phyloP scores from a whole-genome alignment of 2,797 vertebrate genomes.

The Phalloptychus januarius region DNA sequence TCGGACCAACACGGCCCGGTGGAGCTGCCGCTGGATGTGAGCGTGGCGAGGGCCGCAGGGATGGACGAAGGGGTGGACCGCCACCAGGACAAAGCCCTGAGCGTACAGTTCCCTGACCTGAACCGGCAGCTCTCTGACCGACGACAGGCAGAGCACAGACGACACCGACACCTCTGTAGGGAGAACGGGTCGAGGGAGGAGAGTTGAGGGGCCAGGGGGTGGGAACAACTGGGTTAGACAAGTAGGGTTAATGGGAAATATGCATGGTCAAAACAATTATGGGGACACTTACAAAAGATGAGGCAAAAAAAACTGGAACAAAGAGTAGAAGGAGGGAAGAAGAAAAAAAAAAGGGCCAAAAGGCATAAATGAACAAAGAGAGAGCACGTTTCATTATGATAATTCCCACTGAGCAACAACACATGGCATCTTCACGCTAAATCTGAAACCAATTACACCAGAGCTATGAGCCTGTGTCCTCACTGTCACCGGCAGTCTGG shows the following conservation, averaged over 20 bases:
- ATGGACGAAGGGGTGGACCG: constrained; percentile 94
- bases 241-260: constrained; percentile 11
- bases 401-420: constrained; percentile 58
- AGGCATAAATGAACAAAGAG: constrained; percentile 51
- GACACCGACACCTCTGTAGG: constrained; percentile 86
- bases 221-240: constrained; percentile 23
- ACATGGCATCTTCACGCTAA: constrained; percentile 72
- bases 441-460: constrained; percentile 73
- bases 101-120: constrained; percentile 92
- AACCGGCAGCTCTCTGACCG: constrained; percentile 88
- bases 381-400: constrained; percentile 61
- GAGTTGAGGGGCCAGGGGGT: neutral
- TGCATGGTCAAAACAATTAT: constrained; percentile 23
- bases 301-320: constrained; percentile 27
- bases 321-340: constrained; percentile 15
- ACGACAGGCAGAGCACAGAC: constrained; percentile 89
- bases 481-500: constrained; percentile 42
- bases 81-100: constrained; percentile 89
- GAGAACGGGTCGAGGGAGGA: constrained; percentile 5
- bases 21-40: constrained; percentile 89
- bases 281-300: constrained; percentile 7
- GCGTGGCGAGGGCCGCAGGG: constrained; percentile 84
- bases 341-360: constrained; percentile 32
- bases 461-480: constrained; percentile 55
- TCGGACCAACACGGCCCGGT: constrained; percentile 92